Evolutionary conservation across 2,113 vertebrate genomes (phyloP), one percentile per base, ranked within the genome.

Genomic region (Coryphaenoides rupestris): DNA sequence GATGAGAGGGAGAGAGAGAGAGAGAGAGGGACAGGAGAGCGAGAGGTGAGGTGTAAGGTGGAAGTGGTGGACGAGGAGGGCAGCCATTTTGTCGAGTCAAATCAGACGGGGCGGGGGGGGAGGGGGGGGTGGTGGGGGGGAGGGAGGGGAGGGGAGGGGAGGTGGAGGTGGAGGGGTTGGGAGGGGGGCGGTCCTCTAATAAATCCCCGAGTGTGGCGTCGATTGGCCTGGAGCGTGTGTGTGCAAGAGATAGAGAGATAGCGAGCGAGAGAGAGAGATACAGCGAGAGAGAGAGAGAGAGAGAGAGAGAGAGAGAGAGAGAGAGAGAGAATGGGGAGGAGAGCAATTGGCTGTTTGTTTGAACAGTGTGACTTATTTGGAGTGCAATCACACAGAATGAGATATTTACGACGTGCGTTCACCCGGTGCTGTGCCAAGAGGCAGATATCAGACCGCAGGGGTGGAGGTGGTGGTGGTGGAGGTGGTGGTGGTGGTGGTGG

Each of bases 361-460:
- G 80, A 89, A 87, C 83, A 84, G 69, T 70, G 72, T 82, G 81
- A 86, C 86, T 86, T 84, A 89, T 87, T 89, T 84, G 83, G 78
- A 83, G 73, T 69, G 70, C 75, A 83, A 89, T 86, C 81, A 87
- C 79, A 81, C 77, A 75, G 73, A 73, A 72, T 67, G 73, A 73
- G 83, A 82, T 89, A 83, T 86, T 86, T 81, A 78, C 77, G 77
- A 82, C 52, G 80, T 87, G 81, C 81, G 78, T 78, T 85, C 76
- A 84, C 77, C 28, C 13, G 33, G 33, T 40, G 64, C 76, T 68
- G 60, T 82, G 81, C 76, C 79, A 40, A 12, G 64, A 19, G 69
- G 68, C 63, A 23, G 21, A 15, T 13, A 23, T 40, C 33, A 40
- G 33, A 12, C 5, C 52, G 53, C 68, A 62, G 61, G 82, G 82